Base-by-base conservation (phyloP, 2,888 invertebrate genomes). In the Boloria euphrosyne region DNA sequence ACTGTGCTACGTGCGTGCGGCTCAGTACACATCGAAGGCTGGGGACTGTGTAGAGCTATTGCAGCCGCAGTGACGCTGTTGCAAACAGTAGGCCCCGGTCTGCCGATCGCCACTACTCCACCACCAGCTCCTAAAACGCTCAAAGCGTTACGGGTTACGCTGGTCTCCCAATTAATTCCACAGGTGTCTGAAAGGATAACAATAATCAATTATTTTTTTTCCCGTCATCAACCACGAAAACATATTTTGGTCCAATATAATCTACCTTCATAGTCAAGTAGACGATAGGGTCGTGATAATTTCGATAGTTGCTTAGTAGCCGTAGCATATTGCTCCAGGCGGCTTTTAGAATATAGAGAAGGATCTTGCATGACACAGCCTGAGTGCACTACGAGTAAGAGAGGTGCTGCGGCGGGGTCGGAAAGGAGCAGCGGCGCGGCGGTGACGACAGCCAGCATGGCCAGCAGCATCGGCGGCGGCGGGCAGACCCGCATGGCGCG, bases 401-500 rank as follows among this genome's bases (percentile, higher is more conserved):
- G 75, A 67, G 76, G 74, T 51, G 72, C 43, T 68, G 63, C 64
- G 70, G 44, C 43, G 71, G 14, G 57, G 53, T 68, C 50, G 73
- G 71, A 64, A 46, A 62, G 78, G 81, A 80, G 87, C 70, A 79
- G 79, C 71, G 84, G 84, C 67, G 58, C 68, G 72, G 49, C 60
- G 69, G 67, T 64, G 69, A 69, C 75, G 72, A 75, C 74, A 73
- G 69, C 73, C 74, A 71, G 76, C 74, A 64, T 79, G 72, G 74
- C 76, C 75, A 76, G 79, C 76, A 73, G 72, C 73, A 74, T 67
- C 66, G 74, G 75, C 75, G 63, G 64, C 55, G 61, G 59, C 44
- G 52, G 44, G 53, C 63, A 69, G 50, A 76, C 85, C 80, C 84
- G 86, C 85, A 87, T 86, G 85, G 83, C 85, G 74, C 76, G 75